Percentiles rank a stretch among this genome's conserved stretches.
Conservation (phyloP, 1,140 invertebrate species). For the Alviniconcha marisindica region DNA sequence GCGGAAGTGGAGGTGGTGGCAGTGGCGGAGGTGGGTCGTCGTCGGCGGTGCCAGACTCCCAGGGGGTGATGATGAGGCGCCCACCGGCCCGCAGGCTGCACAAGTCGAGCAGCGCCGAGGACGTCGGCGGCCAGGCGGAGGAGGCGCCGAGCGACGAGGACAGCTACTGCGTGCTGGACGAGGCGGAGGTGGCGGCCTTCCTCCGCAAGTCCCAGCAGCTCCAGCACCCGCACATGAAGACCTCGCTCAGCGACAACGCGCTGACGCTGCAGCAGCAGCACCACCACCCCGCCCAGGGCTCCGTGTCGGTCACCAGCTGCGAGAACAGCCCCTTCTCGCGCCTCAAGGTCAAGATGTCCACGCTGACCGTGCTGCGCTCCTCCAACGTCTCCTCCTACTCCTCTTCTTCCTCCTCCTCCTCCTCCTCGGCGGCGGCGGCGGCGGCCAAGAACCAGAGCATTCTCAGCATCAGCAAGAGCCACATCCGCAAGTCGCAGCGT, state of each 20-base stretch:
- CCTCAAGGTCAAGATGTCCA: constrained; percentile 46
- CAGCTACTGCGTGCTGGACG: constrained; percentile 38
- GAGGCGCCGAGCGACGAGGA: constrained; percentile 34
- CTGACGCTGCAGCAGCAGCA: constrained; percentile 27
- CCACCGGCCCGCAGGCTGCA: neutral
- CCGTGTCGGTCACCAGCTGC: neutral
- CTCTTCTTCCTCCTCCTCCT: too few relatives aligned
- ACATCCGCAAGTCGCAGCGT: constrained; percentile 51
- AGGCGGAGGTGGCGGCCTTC: constrained; percentile 41
- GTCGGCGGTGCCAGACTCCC: too few relatives aligned
- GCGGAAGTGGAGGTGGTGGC: too few relatives aligned
- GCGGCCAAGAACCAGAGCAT: neutral
- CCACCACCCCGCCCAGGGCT: neutral
- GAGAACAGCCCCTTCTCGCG: constrained; percentile 40
- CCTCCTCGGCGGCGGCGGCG: too few relatives aligned
- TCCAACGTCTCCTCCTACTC: too few relatives aligned
- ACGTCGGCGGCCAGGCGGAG: neutral
- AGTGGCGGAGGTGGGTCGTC: too few relatives aligned
- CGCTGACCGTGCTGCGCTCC: constrained; percentile 30
- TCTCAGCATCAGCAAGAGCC: constrained; percentile 27
- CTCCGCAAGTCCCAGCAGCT: constrained; percentile 42
- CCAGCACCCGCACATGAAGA: constrained; percentile 48
- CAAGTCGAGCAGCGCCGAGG: constrained; percentile 24
- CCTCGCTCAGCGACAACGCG: constrained; percentile 49
- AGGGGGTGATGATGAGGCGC: neutral